These are phyloP conservation scores for Apotomis betuletana DNA, from an alignment of 2,888 invertebrate species.

Conservation along the genomic window DNA sequence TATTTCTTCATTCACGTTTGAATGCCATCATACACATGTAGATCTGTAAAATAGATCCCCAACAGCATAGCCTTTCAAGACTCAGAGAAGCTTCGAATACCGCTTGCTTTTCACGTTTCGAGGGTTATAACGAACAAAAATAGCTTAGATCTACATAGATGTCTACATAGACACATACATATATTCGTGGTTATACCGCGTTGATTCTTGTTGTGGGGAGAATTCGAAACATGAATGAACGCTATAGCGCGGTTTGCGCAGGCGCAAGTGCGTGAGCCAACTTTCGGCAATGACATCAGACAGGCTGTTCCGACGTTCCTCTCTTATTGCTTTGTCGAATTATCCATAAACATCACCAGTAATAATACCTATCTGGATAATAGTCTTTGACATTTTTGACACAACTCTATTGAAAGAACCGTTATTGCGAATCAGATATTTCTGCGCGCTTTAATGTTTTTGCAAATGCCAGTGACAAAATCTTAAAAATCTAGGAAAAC, in stretches of 20 bases:
- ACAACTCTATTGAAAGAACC: too few relatives aligned
- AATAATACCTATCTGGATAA: too few relatives aligned
- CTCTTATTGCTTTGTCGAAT: constrained; percentile 10
- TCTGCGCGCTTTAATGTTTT: not conserved
- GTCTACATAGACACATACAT: not conserved
- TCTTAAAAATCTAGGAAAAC: not conserved
- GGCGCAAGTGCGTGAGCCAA: constrained; percentile 21
- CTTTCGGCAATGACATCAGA: constrained; percentile 23
- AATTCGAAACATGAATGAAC: constrained; percentile 25
- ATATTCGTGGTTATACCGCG: not conserved
- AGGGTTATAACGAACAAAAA: too few relatives aligned
- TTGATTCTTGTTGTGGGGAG: not conserved
- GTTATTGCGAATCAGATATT: too few relatives aligned
- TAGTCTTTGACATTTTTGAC: too few relatives aligned
- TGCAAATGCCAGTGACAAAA: not conserved
- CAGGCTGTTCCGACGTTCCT: constrained; percentile 14
- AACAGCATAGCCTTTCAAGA: too few relatives aligned
- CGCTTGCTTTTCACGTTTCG: too few relatives aligned
- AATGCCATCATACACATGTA: too few relatives aligned
- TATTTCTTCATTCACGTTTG: too few relatives aligned
- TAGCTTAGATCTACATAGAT: too few relatives aligned
- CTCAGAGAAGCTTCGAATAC: too few relatives aligned
- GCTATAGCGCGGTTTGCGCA: constrained; percentile 18
- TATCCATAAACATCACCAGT: constrained; percentile 8
- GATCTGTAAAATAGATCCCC: too few relatives aligned